These are phyloP conservation scores for Trematomus loennbergii DNA, from an alignment of 2,113 vertebrate species.

Conservation along the genomic window DNA sequence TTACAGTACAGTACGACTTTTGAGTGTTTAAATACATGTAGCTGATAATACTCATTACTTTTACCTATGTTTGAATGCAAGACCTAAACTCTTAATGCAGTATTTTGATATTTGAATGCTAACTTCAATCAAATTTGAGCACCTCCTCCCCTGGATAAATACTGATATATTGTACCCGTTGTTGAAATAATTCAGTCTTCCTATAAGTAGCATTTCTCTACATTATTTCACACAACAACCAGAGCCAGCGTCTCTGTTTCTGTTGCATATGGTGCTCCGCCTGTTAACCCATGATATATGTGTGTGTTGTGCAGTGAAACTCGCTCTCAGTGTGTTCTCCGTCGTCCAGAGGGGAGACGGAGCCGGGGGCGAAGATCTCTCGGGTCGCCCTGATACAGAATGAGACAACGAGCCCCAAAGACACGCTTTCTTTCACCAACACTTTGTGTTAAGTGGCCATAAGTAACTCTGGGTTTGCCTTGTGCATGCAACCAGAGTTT, in stretches of 20 bases:
- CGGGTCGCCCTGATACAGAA: constrained; percentile 37
- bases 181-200: not conserved
- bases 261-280: not conserved
- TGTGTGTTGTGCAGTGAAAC: constrained; percentile 53
- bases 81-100: not conserved
- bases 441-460: constrained; percentile 65
- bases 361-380: constrained; percentile 50
- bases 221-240: constrained; percentile 1
- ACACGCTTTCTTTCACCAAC: constrained; percentile 59
- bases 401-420: constrained; percentile 31
- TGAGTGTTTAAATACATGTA: not conserved
- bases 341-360: constrained; percentile 52
- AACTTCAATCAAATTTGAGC: not conserved
- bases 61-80: not conserved
- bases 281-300: constrained; percentile 51
- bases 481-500: constrained; percentile 49
- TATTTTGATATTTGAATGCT: not conserved
- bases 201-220: not conserved
- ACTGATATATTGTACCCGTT: not conserved
- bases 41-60: not conserved
- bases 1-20: not conserved
- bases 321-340: constrained; percentile 49
- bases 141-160: not conserved
- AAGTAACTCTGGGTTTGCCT: constrained; percentile 57
- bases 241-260: not conserved